phyloP scores from a whole-genome alignment of 2,888 invertebrate species.

The Hyalella azteca region DNA sequence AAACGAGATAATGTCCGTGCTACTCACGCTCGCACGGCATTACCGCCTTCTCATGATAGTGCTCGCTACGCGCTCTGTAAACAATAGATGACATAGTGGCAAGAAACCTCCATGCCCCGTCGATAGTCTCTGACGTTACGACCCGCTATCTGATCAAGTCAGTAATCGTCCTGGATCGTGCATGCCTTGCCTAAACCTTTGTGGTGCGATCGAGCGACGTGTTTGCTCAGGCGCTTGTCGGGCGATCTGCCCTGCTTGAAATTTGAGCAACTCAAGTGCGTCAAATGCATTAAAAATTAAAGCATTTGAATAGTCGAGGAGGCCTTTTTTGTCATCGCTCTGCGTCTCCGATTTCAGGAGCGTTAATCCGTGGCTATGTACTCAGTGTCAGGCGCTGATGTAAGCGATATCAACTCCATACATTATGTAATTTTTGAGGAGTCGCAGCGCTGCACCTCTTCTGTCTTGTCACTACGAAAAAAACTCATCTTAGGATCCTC shows the following conservation, averaged over 20 bases:
- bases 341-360: slow-evolving; percentile 5
- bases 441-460: no score
- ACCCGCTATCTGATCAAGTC: slow-evolving; percentile 32
- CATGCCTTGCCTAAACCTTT: slow-evolving; percentile 13
- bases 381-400: not conserved
- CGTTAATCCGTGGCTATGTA: slow-evolving; percentile 4
- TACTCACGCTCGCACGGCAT: slow-evolving; percentile 30
- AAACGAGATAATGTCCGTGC: slow-evolving; percentile 28
- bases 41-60: slow-evolving; percentile 34
- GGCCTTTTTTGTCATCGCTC: not conserved
- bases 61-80: slow-evolving; percentile 30
- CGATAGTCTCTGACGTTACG: slow-evolving; percentile 35
- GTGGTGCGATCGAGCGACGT: slow-evolving; percentile 5
- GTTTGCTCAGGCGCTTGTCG: slow-evolving; percentile 25
- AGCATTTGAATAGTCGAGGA: slow-evolving; percentile 5
- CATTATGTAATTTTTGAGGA: not conserved
- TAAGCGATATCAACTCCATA: not conserved
- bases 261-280: slow-evolving; percentile 26
- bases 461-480: no score
- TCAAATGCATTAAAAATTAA: slow-evolving; percentile 21
- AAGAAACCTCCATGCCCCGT: slow-evolving; percentile 32
- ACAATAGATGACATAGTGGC: slow-evolving; percentile 37
- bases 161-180: slow-evolving; percentile 33
- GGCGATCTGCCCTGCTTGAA: slow-evolving; percentile 30
- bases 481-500: no score